Percentiles rank a stretch among this genome's conserved stretches.
Evolutionary conservation across 2,797 vertebrate genomes (phyloP).

Genomic region (Centroberyx gerrardi): DNA sequence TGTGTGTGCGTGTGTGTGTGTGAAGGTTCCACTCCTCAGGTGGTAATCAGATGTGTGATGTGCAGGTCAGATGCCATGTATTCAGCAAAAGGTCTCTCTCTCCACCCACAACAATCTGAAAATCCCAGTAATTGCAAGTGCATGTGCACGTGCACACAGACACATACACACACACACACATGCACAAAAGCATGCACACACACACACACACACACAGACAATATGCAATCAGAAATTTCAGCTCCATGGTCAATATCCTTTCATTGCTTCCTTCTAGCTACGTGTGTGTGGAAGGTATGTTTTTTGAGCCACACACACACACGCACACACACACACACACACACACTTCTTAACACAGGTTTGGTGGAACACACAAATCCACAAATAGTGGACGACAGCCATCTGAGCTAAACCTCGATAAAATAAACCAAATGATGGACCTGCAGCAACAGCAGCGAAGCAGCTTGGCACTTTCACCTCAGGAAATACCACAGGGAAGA

Average conservation of each 20-base stretch:
- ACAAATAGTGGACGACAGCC: too few species aligned
- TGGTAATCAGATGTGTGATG: constrained; percentile 22
- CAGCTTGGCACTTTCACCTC: constrained; percentile 28
- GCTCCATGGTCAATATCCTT: too few species aligned
- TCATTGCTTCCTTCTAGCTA: too few species aligned
- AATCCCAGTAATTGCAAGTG: constrained; percentile 1
- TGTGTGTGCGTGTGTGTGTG: neutral
- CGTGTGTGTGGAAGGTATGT: too few species aligned
- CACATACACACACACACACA: neutral
- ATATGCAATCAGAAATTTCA: too few species aligned
- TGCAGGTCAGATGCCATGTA: constrained; percentile 14
- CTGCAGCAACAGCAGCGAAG: constrained; percentile 13
- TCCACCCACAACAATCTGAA: neutral
- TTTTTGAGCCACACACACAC: neutral
- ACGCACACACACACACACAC: neutral
- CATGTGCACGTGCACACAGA: neutral
- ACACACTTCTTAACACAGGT: too few species aligned
- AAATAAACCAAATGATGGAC: constrained; percentile 19
- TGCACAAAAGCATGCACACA: too few species aligned
- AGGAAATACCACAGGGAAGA: constrained; percentile 26
- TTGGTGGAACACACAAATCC: too few species aligned
- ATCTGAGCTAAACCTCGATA: neutral
- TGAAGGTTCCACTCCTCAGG: too few species aligned
- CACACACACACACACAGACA: too few species aligned
- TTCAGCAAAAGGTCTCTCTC: constrained; percentile 30